phyloP scores from a whole-genome alignment of 2,113 vertebrate genomes.

The Anthoscopus minutus region DNA sequence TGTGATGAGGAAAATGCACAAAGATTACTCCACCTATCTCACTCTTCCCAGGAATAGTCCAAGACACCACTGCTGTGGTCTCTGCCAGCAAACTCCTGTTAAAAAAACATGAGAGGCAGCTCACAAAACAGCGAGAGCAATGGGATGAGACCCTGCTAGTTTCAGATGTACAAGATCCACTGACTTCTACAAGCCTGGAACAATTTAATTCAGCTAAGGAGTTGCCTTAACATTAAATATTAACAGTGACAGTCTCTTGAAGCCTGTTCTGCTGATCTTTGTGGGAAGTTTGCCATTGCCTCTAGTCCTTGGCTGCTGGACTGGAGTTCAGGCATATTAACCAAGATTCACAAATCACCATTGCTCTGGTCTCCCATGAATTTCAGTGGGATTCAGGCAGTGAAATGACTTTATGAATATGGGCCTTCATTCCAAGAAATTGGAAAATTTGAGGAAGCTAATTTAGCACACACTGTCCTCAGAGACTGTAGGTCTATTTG shows the following conservation, averaged over 20 bases:
- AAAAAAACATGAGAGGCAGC: neutral
- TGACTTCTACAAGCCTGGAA: neutral
- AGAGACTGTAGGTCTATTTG: neutral
- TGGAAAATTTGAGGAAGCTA: neutral
- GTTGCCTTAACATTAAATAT: neutral
- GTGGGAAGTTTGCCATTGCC: neutral
- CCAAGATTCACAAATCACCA: neutral
- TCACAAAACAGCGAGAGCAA: neutral
- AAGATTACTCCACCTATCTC: neutral
- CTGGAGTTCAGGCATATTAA: neutral
- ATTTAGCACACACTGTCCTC: neutral
- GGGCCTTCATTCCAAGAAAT: neutral
- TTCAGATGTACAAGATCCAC: neutral
- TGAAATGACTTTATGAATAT: neutral
- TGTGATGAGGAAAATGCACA: neutral
- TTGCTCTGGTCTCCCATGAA: neutral
- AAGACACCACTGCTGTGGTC: neutral
- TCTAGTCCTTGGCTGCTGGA: neutral
- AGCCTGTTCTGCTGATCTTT: neutral
- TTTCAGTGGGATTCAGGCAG: neutral
- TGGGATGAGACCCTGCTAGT: neutral
- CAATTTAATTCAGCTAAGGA: neutral
- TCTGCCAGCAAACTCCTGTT: neutral
- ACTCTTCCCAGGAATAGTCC: neutral
- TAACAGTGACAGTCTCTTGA: neutral